A percentile compares a stretch with the other conserved stretches of the same genome.
These are phyloP conservation scores for Drosophila paulistorum DNA, from an alignment of 1,140 invertebrate genomes.

Conservation along the genomic window DNA sequence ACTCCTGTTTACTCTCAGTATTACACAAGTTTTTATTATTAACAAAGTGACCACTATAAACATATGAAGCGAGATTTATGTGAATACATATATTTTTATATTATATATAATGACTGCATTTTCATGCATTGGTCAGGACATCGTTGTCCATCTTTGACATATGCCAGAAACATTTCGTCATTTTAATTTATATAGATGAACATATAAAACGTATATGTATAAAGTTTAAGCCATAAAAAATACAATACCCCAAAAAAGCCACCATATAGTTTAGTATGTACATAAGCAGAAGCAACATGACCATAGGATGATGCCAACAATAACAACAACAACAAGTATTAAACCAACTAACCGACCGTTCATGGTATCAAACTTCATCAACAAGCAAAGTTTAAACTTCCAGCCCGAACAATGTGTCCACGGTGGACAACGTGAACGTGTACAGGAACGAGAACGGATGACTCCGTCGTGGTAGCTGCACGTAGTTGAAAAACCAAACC, in stretches of 20 bases:
- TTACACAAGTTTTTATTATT: background rate
- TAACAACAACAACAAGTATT: slow-evolving; percentile 30
- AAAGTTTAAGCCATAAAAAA: slow-evolving; percentile 50
- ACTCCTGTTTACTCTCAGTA: too few relatives aligned
- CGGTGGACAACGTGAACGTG: slow-evolving; percentile 12
- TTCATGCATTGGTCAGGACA: background rate
- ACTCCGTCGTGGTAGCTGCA: slow-evolving; percentile 40
- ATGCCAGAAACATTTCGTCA: slow-evolving; percentile 58
- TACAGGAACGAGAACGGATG: background rate
- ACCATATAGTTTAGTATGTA: background rate
- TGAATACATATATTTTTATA: slow-evolving; percentile 22
- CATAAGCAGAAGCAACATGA: slow-evolving; percentile 37
- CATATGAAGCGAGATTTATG: background rate
- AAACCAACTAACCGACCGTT: slow-evolving; percentile 53
- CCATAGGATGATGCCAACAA: slow-evolving; percentile 32
- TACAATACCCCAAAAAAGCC: slow-evolving; percentile 16
- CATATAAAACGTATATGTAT: slow-evolving; percentile 27
- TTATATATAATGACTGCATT: slow-evolving; percentile 57
- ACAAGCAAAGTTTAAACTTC: slow-evolving; percentile 73
- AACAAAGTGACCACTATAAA: background rate
- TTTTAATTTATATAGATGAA: slow-evolving; percentile 58
- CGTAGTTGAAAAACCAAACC: slow-evolving; percentile 43
- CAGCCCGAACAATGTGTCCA: slow-evolving; percentile 47
- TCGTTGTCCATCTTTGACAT: slow-evolving; percentile 50
- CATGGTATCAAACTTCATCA: slow-evolving; percentile 75